Base-by-base conservation (phyloP, 1,140 invertebrate species). In the Eurosta solidaginis region DNA sequence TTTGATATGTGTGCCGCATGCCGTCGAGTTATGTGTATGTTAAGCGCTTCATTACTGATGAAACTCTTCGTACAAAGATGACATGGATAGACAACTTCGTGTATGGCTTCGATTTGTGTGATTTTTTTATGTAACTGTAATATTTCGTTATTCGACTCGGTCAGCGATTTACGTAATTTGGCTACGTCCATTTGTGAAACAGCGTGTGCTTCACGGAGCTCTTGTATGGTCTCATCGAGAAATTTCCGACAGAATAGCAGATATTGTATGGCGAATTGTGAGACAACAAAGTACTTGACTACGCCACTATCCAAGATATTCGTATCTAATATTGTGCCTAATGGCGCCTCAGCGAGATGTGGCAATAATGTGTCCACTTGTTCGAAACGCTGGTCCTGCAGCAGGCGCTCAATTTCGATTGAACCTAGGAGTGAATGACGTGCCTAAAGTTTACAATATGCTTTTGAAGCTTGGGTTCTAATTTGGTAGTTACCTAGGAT, bases 1-100 rank as follows among this genome's bases (percentile, higher is more conserved):
- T 59, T 59, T 59, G 54, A 29, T 1, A 33, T 9, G 1, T 10
- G 54, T 22, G 27, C 1, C 2, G 78, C 75, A 77, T 87, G 86
- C 74, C 82, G 87, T 0, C 85, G 81, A 0, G 80, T 81, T 2
- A 87, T 85, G 44, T 87, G 86, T 0, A 85, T 78, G 40, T 87
- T 86, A 1, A 88, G 59, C 1, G 86, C 82, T 36, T 86, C 86
- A 54, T 85, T 85, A 81, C 83, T 88, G 5, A 86, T 82, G 20
- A 88, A 88, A 47, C 85, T 88, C 80, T 87, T 88, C 10, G 86
- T 79, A 36, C 86, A 88, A 44, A 86, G 75, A 25, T 87, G 83
- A 73, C 86, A 88, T 22, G 86, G 85, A 68, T 81, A 88, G 17
- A 87, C 81, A 9, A 86, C 82, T 74, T 87, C 82, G 22, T 83